These are phyloP conservation scores for Hemiprocne comata DNA, from an alignment of 2,113 vertebrate genomes.

Conservation along the genomic window DNA sequence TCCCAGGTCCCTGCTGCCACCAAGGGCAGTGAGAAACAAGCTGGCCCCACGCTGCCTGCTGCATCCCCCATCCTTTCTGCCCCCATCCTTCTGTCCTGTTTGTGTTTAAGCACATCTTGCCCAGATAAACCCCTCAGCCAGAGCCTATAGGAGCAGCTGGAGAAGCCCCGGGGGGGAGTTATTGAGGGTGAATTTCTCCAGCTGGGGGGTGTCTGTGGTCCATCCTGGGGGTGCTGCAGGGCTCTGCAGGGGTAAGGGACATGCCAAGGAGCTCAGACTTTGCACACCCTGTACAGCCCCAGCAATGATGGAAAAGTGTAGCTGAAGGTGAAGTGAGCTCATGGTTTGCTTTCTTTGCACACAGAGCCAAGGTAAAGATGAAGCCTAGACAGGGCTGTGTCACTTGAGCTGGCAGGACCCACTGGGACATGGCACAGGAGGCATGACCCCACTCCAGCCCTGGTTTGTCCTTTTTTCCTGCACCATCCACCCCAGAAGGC, in stretches of 20 bases:
- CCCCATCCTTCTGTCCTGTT: neutral
- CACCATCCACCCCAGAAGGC: neutral
- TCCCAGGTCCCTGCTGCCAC: neutral
- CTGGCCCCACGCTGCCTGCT: accelerated
- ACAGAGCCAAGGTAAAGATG: neutral
- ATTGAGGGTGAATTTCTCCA: accelerated
- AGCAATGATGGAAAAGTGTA: neutral
- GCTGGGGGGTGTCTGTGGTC: too few species aligned
- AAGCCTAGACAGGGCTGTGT: neutral
- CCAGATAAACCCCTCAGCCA: accelerated
- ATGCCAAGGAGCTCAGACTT: accelerated
- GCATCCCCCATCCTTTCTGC: neutral
- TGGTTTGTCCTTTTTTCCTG: neutral
- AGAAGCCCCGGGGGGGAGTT: neutral
- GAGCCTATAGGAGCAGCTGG: accelerated
- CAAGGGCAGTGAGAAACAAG: accelerated
- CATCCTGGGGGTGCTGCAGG: neutral
- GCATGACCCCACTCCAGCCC: neutral
- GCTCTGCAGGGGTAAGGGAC: neutral
- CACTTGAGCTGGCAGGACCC: neutral
- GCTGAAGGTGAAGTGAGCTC: neutral
- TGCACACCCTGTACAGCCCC: accelerated
- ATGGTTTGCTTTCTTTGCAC: neutral
- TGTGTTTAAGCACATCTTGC: neutral
- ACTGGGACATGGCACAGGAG: neutral